Evolutionary conservation across 2,113 vertebrate genomes (phyloP), one percentile per base, ranked within the genome.

Genomic region (Melanocharis versteri): DNA sequence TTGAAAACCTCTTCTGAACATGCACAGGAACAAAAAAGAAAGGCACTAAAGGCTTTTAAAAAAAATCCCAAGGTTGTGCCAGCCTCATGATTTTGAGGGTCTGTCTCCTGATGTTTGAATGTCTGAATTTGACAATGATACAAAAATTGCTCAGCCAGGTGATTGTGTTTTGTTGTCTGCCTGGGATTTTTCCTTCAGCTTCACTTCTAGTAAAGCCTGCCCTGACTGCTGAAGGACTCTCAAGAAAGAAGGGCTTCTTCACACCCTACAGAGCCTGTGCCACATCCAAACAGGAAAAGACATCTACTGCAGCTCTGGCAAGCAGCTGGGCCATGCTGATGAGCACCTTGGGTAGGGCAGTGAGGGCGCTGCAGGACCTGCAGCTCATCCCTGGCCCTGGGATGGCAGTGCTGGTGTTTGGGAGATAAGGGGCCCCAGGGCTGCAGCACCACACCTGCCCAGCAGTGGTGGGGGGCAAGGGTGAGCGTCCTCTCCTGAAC

Each of bases 401-500:
- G 48, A 66, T 68, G 70, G 42, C 22, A 31, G 37, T 26, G 54
- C 56, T 78, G 31, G 16, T 27, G 35, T 7, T 1, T 73, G 42
- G 80, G 39, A 48, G 14, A 37, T 6, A 15, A 69, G 40, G 50
- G 37, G 26, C 24, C 64, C 61, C 2, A 1, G 56, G 27, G 40
- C 37, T 50, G 40, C 50, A 73, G 50, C n/a, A 30, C 26, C 23
- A 14, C 1, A 11, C 10, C 7, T 35, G 9, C 22, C 19, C 8
- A 4, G 50, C 39, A n/a, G 13, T 0, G 1, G 5, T 4, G 18
- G 4, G 1, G 14, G 21, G 4, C 14, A 24, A 40, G 26, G n/a
- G 6, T 16, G 27, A 13, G 18, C 10, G 26, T 44, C 50, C 8
- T 56, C 35, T 77, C n/a, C 57, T 1, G 28, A 76, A 7, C 58